Conservation (phyloP, 2,113 vertebrate genomes). For the Hippocampus guttulatus region DNA sequence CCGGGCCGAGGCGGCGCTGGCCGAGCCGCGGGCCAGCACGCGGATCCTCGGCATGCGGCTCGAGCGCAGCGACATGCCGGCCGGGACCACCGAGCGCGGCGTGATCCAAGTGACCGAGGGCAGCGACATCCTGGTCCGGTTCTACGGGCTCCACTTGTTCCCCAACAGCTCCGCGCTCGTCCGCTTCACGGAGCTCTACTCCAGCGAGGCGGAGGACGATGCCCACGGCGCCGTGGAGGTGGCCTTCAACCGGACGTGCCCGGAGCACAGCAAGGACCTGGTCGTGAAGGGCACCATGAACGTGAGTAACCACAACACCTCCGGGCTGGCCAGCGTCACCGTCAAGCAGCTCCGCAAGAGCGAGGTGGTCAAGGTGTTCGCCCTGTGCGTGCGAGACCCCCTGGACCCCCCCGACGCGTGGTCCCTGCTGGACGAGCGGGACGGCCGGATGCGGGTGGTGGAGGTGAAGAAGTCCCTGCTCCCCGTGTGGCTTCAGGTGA, state of each 20-base stretch:
- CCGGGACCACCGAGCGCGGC: slow-evolving; percentile 57
- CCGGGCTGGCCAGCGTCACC: slow-evolving; percentile 72
- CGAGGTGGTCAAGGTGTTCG: slow-evolving; percentile 79
- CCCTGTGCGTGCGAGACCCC: slow-evolving; percentile 75
- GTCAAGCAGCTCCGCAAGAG: slow-evolving; percentile 84
- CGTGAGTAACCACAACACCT: slow-evolving; percentile 67
- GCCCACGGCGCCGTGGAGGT: background rate
- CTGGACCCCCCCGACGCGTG: slow-evolving; percentile 67
- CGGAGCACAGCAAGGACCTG: slow-evolving; percentile 76
- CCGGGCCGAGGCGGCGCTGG: slow-evolving; percentile 23
- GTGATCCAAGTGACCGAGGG: slow-evolving; percentile 85
- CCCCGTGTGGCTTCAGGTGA: slow-evolving; percentile 75
- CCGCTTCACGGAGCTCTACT: slow-evolving; percentile 71
- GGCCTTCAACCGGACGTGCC: slow-evolving; percentile 68
- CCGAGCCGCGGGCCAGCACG: slow-evolving; percentile 33
- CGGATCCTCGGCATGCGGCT: slow-evolving; percentile 82
- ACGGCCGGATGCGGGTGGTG: slow-evolving; percentile 77
- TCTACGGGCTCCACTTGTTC: slow-evolving; percentile 81
- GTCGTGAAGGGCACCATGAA: slow-evolving; percentile 41
- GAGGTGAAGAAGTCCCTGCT: slow-evolving; percentile 79
- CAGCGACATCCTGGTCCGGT: slow-evolving; percentile 76
- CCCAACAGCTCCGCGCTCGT: slow-evolving; percentile 65
- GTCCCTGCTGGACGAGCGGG: slow-evolving; percentile 67
- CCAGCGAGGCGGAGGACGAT: slow-evolving; percentile 49
- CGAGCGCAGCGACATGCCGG: slow-evolving; percentile 73